These are phyloP conservation scores for Cyanocitta stelleri DNA, from an alignment of 2,113 vertebrate genomes.

Conservation along the genomic window DNA sequence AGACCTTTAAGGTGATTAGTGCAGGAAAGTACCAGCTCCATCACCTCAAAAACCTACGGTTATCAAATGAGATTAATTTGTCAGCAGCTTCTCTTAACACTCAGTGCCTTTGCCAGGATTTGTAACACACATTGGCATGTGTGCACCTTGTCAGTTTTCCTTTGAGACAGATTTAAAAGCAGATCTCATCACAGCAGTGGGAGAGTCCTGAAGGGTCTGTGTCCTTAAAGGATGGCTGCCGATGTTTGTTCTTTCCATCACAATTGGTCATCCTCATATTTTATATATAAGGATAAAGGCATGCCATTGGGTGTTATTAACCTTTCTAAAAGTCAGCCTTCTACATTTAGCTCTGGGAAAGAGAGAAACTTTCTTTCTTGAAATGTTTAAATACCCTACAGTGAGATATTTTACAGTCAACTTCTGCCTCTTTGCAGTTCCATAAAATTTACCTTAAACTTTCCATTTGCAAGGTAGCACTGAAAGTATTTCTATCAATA, in stretches of 20 bases:
- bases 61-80: background rate
- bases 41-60: background rate
- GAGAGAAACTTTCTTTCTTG: background rate
- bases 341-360: slow-evolving; percentile 15
- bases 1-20: background rate
- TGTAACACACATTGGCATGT: background rate
- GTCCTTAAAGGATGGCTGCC: background rate
- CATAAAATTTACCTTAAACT: background rate
- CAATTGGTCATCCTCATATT: slow-evolving; percentile 14
- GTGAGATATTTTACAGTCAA: background rate
- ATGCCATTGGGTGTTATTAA: slow-evolving; percentile 26
- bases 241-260: slow-evolving; percentile 2
- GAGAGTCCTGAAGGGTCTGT: background rate
- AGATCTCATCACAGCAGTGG: background rate
- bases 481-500: background rate
- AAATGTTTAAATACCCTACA: slow-evolving; percentile 7
- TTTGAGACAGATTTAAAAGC: background rate
- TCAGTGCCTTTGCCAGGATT: background rate
- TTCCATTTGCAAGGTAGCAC: background rate
- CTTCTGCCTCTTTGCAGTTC: background rate
- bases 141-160: background rate
- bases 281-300: background rate
- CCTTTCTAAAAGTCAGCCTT: slow-evolving; percentile 52
- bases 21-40: background rate
- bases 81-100: background rate